These are phyloP conservation scores for Drosophila bipectinata DNA, from an alignment of 1,140 invertebrate genomes.

Conservation along the genomic window DNA sequence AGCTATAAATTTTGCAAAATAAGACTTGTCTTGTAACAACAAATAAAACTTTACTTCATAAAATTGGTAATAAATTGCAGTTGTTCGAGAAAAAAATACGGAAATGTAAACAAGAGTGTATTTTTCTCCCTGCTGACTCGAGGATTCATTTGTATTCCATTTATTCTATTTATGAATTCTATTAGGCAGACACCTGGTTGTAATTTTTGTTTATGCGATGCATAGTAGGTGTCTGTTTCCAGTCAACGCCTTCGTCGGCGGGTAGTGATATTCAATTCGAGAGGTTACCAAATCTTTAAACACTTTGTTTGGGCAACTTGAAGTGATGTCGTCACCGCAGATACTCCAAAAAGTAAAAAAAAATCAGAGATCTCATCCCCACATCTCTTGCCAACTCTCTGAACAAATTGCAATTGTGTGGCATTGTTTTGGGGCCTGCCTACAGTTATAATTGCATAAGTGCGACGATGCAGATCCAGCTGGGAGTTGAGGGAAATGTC, in stretches of 20 bases:
- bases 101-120: not conserved
- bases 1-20: not conserved
- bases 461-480: constrained; percentile 47
- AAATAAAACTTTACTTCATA: not conserved
- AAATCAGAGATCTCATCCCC: constrained; percentile 20
- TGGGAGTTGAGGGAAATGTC: not conserved
- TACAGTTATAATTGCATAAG: constrained; percentile 54
- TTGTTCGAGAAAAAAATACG: not conserved
- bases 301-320: constrained; percentile 40
- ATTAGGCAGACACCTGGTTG: constrained; percentile 40
- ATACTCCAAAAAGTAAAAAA: constrained; percentile 38
- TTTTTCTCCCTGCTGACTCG: not conserved
- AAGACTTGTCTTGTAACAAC: not conserved
- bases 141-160: constrained; percentile 29
- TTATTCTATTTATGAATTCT: constrained; percentile 38
- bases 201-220: constrained; percentile 30
- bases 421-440: constrained; percentile 48
- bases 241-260: constrained; percentile 35
- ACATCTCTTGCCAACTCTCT: constrained; percentile 35
- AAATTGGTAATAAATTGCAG: not conserved
- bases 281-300: constrained; percentile 47
- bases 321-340: constrained; percentile 37
- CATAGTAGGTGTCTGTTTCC: constrained; percentile 33
- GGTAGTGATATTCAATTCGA: constrained; percentile 34
- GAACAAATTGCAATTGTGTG: constrained; percentile 49